These are phyloP conservation scores for Rhinogobius similis DNA, from an alignment of 2,113 vertebrate species.

Conservation along the genomic window DNA sequence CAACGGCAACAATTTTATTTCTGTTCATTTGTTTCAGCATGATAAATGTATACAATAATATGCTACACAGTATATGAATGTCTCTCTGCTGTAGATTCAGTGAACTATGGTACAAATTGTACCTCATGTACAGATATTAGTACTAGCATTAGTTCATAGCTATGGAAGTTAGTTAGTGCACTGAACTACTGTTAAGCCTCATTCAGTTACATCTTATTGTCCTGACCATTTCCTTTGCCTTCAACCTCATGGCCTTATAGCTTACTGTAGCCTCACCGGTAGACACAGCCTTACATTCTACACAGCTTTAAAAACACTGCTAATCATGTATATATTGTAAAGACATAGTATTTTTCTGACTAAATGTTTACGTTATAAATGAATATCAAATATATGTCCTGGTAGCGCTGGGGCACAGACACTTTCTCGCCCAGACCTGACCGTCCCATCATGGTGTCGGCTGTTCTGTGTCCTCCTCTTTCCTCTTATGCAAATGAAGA, in stretches of 20 bases:
- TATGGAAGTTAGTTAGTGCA: constrained; percentile 42
- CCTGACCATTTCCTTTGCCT: constrained; percentile 55
- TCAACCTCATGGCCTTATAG: constrained; percentile 61
- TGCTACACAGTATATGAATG: constrained; percentile 23
- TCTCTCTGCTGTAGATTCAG: constrained; percentile 37
- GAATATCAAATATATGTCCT: constrained; percentile 10
- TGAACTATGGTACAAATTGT: constrained; percentile 47
- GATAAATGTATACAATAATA: constrained; percentile 19
- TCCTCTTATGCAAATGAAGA: constrained; percentile 54
- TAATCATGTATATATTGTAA: constrained; percentile 59
- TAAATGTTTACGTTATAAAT: constrained; percentile 52
- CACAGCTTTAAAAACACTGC: constrained; percentile 21
- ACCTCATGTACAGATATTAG: constrained; percentile 40
- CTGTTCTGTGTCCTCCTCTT: constrained; percentile 37
- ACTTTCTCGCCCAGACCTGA: constrained; percentile 4
- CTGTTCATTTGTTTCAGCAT: constrained; percentile 35
- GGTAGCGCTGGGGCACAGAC: neutral
- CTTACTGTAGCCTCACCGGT: constrained; percentile 46
- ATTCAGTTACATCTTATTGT: constrained; percentile 1
- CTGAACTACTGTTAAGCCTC: constrained; percentile 41
- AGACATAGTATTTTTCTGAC: constrained; percentile 64
- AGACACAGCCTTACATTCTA: constrained; percentile 35
- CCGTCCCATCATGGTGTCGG: too few relatives aligned
- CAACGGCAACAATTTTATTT: neutral
- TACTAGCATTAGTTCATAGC: constrained; percentile 61